Conservation (phyloP, 2,888 invertebrate species). For the Cactoblastis cactorum region DNA sequence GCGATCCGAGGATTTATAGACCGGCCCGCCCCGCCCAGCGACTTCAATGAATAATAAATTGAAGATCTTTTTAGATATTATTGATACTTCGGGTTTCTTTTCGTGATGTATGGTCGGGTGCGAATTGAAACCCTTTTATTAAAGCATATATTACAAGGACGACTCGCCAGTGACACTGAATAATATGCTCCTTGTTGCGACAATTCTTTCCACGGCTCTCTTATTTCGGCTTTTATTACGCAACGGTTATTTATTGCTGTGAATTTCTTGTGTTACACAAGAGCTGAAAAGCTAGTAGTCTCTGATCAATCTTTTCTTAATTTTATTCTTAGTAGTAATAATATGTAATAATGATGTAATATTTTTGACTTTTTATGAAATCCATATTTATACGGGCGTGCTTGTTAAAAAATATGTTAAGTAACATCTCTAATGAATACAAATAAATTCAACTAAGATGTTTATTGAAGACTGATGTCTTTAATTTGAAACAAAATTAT, state of each 20-base stretch:
- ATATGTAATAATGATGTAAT: no score
- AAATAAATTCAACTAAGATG: no score
- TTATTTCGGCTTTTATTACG: conserved; percentile 71
- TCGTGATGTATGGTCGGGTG: conserved; percentile 68
- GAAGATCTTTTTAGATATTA: conserved; percentile 71
- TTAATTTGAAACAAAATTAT: no score
- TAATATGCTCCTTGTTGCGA: conserved; percentile 73
- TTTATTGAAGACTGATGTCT: no score
- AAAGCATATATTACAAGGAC: conserved; percentile 76
- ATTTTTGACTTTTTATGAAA: no score
- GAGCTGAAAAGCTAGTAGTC: no score
- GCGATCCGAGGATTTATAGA: conserved; percentile 68
- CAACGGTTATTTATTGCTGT: conserved; percentile 58
- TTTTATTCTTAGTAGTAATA: no score
- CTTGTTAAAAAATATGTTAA: no score
- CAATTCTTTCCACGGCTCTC: conserved; percentile 57
- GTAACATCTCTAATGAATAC: no score
- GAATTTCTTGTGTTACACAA: conserved; percentile 35
- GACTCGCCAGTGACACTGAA: conserved; percentile 73
- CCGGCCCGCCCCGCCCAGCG: conserved; percentile 53
- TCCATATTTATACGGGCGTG: no score
- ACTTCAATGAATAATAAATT: conserved; percentile 75
- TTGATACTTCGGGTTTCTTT: conserved; percentile 68
- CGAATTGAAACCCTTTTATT: conserved; percentile 77
- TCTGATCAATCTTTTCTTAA: no score